Percentiles rank a stretch among this genome's conserved stretches.
Conservation (phyloP, 2,888 invertebrate genomes). For the Panopea generosa region DNA sequence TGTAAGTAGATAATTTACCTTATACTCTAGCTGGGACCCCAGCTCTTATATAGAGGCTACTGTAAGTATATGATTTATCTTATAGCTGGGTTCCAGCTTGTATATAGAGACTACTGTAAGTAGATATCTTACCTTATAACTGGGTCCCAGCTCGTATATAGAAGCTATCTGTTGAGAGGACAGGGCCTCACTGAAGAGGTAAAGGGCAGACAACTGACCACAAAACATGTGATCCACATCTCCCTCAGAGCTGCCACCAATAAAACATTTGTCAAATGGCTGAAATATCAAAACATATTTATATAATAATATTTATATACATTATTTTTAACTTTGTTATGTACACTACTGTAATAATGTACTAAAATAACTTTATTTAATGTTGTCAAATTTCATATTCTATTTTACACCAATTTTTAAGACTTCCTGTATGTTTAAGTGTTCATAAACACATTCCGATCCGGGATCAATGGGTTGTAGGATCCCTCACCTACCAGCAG, state of each 20-base stretch:
- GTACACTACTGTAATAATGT: too few species aligned
- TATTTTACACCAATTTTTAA: too few species aligned
- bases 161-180: constrained; percentile 99
- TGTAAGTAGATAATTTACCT: neutral
- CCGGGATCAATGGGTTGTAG: too few species aligned
- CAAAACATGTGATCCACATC: constrained; percentile 99
- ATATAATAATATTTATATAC: neutral
- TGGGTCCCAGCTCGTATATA: constrained; percentile 98
- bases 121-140: constrained; percentile 93
- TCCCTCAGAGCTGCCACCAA: constrained; percentile 98
- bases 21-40: neutral
- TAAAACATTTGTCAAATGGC: constrained; percentile 99
- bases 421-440: too few species aligned
- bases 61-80: too few species aligned
- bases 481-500: too few species aligned
- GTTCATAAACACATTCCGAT: too few species aligned
- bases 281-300: constrained; percentile 86
- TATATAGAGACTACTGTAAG: neutral
- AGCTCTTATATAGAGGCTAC: too few species aligned
- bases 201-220: constrained; percentile 99
- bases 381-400: too few species aligned
- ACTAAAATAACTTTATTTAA: too few species aligned
- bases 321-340: neutral
- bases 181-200: constrained; percentile 98
- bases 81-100: too few species aligned